These are phyloP conservation scores for Atlantisia rogersi DNA, from an alignment of 2,113 vertebrate species.

Conservation along the genomic window DNA sequence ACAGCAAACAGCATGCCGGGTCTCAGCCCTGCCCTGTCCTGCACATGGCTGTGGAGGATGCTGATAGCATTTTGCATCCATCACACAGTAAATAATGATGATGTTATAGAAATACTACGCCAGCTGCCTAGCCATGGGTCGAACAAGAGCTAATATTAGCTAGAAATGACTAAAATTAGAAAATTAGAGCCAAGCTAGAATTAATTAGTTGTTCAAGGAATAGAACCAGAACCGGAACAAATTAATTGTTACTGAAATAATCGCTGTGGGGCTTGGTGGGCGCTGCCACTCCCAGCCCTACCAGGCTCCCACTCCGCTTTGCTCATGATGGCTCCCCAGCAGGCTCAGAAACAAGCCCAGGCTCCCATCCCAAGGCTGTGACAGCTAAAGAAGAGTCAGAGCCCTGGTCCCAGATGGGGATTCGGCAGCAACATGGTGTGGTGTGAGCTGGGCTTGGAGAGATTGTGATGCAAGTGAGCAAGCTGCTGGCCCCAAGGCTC, in stretches of 20 bases:
- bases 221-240: constrained; percentile 61
- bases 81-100: not conserved
- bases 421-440: not conserved
- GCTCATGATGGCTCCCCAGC: not conserved
- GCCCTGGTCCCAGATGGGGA: not conserved
- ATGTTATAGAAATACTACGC: constrained; percentile 1
- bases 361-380: not conserved
- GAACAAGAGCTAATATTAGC: constrained; percentile 44
- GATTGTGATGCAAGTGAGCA: not conserved
- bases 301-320: not conserved
- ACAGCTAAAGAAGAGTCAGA: not conserved
- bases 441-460: not conserved
- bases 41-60: not conserved
- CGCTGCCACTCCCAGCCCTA: not conserved
- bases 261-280: not conserved
- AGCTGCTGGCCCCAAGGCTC: not conserved
- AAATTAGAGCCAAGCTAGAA: constrained; percentile 36
- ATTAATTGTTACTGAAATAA: constrained; percentile 50
- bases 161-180: constrained; percentile 54
- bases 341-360: not conserved
- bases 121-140: not conserved
- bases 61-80: not conserved
- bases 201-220: constrained; percentile 53
- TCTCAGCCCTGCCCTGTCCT: not conserved
- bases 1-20: not conserved